Evolutionary conservation across 2,797 vertebrate species (phyloP), one percentile per base, ranked within the genome.

Genomic region (Jordanella pulchra): DNA sequence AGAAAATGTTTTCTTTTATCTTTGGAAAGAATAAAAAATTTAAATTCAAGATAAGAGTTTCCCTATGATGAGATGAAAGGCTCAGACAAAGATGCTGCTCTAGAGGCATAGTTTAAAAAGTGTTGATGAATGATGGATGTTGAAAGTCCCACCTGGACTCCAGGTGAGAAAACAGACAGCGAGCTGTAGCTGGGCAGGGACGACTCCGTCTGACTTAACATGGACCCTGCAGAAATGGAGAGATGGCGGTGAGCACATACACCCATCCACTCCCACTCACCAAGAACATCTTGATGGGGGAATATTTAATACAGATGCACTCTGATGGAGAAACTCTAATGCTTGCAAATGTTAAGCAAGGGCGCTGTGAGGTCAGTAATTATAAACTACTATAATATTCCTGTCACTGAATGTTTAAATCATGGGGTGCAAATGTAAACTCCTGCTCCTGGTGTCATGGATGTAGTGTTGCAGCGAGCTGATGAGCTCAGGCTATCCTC

Each of bases 171-270:
- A 55, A 94, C 93, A 67, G 94, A 94, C 80, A 94, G 87, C 32
- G 94, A 93, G 82, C 91, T 94, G 84, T 96, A 96, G 87, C 93
- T 94, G 67, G 94, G 93, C 88, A 96, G 94, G 66, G 95, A 92
- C 48, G 93, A 91, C 76, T 96, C 95, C 67, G 89, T 92, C 77
- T 93, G 94, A 93, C 91, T 94, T 90, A 96, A 90, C 94, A 96
- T 93, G 78, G 95, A 92, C 75, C 94, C 95, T 96, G 84, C 55
- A 82, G 85, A 90, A 67, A 89, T 23, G 82, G 56, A 60, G 10
- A 35, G 56, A 21, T 60, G 56, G 10, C 10, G 44, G 30, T 60
- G 18, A 60, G 30, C 56, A 27, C 58, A 50, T 44, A 35, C 56
- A 56, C 53, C 64, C 44, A 63, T 42, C 23, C 69, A 55, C 69